These are phyloP conservation scores for Eupithecia dodoneata DNA, from an alignment of 2,888 invertebrate genomes.

Conservation along the genomic window DNA sequence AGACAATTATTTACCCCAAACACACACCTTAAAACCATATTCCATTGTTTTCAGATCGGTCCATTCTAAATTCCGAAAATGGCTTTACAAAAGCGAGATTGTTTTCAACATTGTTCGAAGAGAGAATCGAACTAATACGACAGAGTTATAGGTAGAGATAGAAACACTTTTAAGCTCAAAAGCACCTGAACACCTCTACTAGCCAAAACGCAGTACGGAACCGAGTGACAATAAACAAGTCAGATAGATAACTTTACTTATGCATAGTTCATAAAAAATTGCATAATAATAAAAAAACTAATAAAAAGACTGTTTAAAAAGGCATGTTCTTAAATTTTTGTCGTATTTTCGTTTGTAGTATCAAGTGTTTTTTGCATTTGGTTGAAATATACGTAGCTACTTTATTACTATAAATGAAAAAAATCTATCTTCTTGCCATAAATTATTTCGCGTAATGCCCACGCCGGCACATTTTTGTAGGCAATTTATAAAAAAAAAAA, in stretches of 20 bases:
- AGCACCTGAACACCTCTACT: not conserved
- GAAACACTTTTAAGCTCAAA: conserved; percentile 13
- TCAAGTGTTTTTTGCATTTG: too few species aligned
- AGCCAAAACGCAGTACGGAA: not conserved
- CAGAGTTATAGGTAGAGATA: conserved; percentile 16
- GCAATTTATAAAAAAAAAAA: not conserved
- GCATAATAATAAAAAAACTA: too few species aligned
- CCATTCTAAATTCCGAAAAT: conserved; percentile 54
- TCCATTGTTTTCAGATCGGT: conserved; percentile 53
- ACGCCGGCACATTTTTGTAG: too few species aligned
- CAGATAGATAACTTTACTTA: not conserved
- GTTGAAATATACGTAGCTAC: too few species aligned
- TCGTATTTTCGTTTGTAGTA: too few species aligned
- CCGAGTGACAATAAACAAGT: not conserved
- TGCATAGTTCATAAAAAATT: too few species aligned
- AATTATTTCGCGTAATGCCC: too few species aligned
- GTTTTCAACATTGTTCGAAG: conserved; percentile 75
- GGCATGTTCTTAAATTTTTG: too few species aligned
- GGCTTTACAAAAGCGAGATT: conserved; percentile 73
- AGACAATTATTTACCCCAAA: conserved; percentile 31
- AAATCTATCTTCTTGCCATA: too few species aligned
- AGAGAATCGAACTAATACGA: conserved; percentile 73
- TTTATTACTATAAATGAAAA: too few species aligned
- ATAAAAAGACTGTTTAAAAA: too few species aligned
- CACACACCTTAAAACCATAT: conserved; percentile 26